Conservation (phyloP, 2,113 vertebrate genomes). For the Plecotus auritus region DNA sequence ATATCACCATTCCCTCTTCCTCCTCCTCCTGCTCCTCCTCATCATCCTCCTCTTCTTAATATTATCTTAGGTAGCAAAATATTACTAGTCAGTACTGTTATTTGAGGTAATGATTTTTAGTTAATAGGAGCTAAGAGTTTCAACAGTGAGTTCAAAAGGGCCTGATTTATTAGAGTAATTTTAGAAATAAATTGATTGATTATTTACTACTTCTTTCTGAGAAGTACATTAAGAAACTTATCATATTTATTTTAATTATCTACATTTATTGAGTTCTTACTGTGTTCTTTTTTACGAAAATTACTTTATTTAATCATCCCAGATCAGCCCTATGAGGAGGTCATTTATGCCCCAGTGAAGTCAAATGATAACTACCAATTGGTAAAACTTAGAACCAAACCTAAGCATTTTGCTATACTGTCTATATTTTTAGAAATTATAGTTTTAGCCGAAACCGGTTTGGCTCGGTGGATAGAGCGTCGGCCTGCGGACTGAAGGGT, state of each 20-base stretch:
- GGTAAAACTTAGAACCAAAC: neutral
- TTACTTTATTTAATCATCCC: neutral
- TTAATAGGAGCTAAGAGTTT: neutral
- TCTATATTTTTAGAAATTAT: neutral
- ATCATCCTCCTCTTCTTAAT: neutral
- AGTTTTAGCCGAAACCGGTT: too few relatives aligned
- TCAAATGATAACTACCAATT: neutral
- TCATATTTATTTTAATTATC: neutral
- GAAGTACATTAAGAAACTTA: neutral
- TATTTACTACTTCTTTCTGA: neutral
- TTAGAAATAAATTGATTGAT: slow-evolving; percentile 32
- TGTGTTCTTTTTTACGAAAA: neutral
- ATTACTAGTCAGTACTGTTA: neutral
- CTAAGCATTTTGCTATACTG: neutral
- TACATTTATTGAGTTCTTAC: neutral
- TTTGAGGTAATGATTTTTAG: slow-evolving; percentile 15
- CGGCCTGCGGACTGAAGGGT: too few relatives aligned
- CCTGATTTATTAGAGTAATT: neutral
- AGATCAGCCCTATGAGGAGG: neutral
- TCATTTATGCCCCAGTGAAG: neutral
- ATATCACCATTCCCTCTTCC: neutral
- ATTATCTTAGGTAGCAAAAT: neutral
- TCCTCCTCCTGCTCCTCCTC: too few relatives aligned
- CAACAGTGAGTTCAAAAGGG: neutral
- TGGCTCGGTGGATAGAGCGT: too few relatives aligned